Percentiles rank a stretch among this genome's conserved stretches.
Conservation (phyloP, 2,888 invertebrate species). For the Drosophila tanythrix region DNA sequence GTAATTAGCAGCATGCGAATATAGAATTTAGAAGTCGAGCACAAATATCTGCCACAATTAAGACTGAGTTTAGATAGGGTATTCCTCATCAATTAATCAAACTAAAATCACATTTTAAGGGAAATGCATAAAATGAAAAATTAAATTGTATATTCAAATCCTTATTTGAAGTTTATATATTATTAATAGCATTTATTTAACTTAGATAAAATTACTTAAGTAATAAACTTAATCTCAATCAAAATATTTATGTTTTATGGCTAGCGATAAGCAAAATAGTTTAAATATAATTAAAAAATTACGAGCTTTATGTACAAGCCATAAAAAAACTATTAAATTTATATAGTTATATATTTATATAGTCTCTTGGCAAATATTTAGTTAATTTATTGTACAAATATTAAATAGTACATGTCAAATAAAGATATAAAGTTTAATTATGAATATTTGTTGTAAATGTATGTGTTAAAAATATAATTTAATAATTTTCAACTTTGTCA, state of each 20-base stretch:
- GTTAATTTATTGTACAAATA: neutral
- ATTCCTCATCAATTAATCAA: neutral
- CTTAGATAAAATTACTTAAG: neutral
- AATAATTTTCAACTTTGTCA: neutral
- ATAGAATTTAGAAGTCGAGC: neutral
- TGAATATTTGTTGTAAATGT: neutral
- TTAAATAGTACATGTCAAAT: neutral
- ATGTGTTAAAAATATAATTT: neutral
- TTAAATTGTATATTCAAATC: no score
- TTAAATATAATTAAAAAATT: neutral
- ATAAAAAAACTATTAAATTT: neutral
- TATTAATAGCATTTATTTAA: neutral
- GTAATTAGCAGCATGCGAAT: neutral
- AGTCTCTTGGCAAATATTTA: neutral
- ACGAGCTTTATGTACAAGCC: neutral
- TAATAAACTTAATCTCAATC: neutral
- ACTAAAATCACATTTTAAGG: no score
- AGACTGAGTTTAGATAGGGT: neutral
- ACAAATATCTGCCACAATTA: neutral
- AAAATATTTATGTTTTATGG: neutral
- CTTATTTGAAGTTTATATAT: neutral
- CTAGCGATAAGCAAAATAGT: neutral
- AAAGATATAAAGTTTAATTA: neutral
- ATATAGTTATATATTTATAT: neutral
- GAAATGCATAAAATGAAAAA: no score